Percentiles rank a stretch among this genome's conserved stretches.
These are phyloP conservation scores for Luperina testacea DNA, from an alignment of 2,888 invertebrate genomes.

Conservation along the genomic window DNA sequence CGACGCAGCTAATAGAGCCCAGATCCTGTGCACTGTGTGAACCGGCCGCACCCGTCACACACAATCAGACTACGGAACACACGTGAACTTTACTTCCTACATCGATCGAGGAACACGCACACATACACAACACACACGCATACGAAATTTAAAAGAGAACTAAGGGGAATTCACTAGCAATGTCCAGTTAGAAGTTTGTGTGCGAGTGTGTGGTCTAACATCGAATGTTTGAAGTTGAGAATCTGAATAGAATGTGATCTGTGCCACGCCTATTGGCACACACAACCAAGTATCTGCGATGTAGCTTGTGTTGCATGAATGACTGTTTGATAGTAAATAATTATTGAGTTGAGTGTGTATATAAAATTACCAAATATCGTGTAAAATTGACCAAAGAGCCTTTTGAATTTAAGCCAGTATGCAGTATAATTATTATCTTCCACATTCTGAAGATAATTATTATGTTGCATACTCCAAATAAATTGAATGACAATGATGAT, in stretches of 20 bases:
- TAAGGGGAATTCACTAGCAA: slow-evolving; percentile 10
- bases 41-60: slow-evolving; percentile 76
- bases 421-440: too few relatives aligned
- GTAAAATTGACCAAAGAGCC: not conserved
- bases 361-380: not conserved
- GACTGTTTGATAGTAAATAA: slow-evolving; percentile 53
- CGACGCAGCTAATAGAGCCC: slow-evolving; percentile 87
- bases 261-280: slow-evolving; percentile 74
- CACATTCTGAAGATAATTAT: not conserved
- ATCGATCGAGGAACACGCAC: slow-evolving; percentile 25
- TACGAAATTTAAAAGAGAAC: slow-evolving; percentile 26
- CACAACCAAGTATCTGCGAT: slow-evolving; percentile 72
- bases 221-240: slow-evolving; percentile 26
- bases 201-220: slow-evolving; percentile 26
- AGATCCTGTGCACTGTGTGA: slow-evolving; percentile 88
- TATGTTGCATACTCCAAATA: not conserved
- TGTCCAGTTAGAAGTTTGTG: slow-evolving; percentile 17
- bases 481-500: not conserved
- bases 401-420: not conserved
- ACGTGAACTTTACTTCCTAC: slow-evolving; percentile 38
- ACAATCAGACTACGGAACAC: slow-evolving; percentile 40
- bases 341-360: not conserved
- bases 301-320: slow-evolving; percentile 50
- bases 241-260: slow-evolving; percentile 27
- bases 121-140: slow-evolving; percentile 6